Evolutionary conservation across 1,140 invertebrate species (phyloP).

Genomic region (Colletes latitarsis): DNA sequence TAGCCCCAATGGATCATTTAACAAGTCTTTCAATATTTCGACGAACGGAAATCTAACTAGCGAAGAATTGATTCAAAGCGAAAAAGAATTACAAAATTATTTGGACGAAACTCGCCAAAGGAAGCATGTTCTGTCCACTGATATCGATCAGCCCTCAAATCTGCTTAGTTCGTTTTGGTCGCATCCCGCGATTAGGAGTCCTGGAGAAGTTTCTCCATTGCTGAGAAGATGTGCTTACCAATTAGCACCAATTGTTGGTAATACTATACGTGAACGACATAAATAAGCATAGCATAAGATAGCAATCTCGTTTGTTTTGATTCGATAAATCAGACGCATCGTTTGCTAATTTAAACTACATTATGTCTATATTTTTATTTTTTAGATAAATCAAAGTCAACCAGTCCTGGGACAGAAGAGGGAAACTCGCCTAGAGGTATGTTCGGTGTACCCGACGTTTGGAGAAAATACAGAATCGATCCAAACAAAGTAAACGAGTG

Average conservation of each 20-base stretch:
- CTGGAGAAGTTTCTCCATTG: conserved; percentile 81
- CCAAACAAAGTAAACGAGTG: conserved; percentile 84
- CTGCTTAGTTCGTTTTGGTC: conserved; percentile 83
- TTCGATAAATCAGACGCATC: no score
- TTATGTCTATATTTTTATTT: background rate
- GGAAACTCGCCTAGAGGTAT: conserved; percentile 79
- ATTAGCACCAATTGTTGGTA: conserved; percentile 81
- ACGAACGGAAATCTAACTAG: conserved; percentile 71
- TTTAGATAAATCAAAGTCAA: conserved; percentile 71
- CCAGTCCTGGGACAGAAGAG: conserved; percentile 81
- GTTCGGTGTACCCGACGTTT: conserved; percentile 80
- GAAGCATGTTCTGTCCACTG: conserved; percentile 67
- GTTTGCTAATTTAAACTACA: no score
- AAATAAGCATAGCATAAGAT: no score
- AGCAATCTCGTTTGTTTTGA: no score
- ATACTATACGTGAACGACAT: conserved; percentile 16
- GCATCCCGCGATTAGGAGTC: conserved; percentile 81
- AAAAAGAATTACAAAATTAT: conserved; percentile 71
- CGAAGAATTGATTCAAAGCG: conserved; percentile 73
- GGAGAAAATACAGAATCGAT: conserved; percentile 84
- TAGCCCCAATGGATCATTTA: conserved; percentile 69
- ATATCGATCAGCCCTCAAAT: conserved; percentile 76
- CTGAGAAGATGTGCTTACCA: conserved; percentile 82
- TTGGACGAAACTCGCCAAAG: conserved; percentile 71
- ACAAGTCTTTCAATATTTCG: conserved; percentile 70